These are phyloP conservation scores for Astyanax mexicanus DNA, from an alignment of 2,797 vertebrate genomes.

Conservation along the genomic window DNA sequence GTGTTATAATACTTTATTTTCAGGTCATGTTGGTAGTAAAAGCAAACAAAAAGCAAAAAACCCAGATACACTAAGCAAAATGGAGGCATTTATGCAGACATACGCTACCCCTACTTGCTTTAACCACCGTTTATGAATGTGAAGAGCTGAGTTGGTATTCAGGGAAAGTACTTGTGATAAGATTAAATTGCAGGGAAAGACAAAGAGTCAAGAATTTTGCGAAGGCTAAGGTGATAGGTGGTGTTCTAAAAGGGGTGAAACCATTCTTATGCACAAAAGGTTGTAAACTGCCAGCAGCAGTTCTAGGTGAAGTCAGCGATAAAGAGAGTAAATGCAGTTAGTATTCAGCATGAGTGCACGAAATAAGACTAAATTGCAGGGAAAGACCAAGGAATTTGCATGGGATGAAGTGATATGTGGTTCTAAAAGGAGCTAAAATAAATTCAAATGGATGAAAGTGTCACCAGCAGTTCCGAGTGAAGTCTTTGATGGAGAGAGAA, in stretches of 20 bases:
- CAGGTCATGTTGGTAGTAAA: slow-evolving; percentile 35
- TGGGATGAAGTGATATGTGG: slow-evolving; percentile 4
- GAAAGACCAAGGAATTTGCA: slow-evolving; percentile 30
- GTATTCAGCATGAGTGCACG: slow-evolving; percentile 25
- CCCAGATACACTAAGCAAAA: not conserved
- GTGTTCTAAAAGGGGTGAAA: slow-evolving; percentile 9
- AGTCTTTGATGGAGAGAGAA: slow-evolving; percentile 8
- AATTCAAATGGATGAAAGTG: slow-evolving; percentile 20
- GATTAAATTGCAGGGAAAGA: slow-evolving; percentile 26
- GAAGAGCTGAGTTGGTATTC: slow-evolving; percentile 5
- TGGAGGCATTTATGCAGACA: not conserved
- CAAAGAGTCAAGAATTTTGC: slow-evolving; percentile 8
- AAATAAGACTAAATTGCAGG: slow-evolving; percentile 35
- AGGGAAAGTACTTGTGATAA: slow-evolving; percentile 9
- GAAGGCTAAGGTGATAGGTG: not conserved
- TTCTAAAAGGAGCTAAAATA: slow-evolving; percentile 26
- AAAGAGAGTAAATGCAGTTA: slow-evolving; percentile 25
- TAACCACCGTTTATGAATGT: not conserved
- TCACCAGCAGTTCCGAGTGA: slow-evolving; percentile 5
- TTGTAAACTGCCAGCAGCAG: slow-evolving; percentile 20
- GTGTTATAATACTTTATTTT: not conserved
- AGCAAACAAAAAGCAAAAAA: not conserved
- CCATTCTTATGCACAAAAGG: slow-evolving; percentile 15
- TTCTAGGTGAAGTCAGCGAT: slow-evolving; percentile 22
- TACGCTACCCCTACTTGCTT: not conserved